phyloP scores from a whole-genome alignment of 2,797 vertebrate species.

The Cyclopterus lumpus region DNA sequence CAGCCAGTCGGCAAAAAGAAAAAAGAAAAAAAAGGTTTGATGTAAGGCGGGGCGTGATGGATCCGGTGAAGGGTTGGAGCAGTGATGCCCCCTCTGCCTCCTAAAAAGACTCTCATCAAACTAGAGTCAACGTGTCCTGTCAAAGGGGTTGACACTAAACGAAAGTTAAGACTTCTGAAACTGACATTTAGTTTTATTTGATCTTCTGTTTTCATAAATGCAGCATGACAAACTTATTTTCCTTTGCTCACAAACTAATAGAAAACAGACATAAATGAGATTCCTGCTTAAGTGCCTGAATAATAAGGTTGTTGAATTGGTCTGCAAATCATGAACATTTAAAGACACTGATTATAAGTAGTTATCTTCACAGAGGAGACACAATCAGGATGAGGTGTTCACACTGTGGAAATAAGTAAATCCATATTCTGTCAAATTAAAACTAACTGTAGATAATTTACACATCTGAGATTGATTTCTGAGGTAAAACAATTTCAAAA shows the following conservation, averaged over 20 bases:
- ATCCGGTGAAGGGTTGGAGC: slow-evolving; percentile 85
- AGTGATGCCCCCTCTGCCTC: slow-evolving; percentile 72
- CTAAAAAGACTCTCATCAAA: slow-evolving; percentile 29
- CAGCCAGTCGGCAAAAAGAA: slow-evolving; percentile 87
- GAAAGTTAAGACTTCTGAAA: neutral
- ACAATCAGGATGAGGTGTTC: neutral
- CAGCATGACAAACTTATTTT: neutral
- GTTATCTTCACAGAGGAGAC: neutral
- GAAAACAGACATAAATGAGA: neutral
- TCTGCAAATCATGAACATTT: neutral
- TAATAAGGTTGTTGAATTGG: neutral
- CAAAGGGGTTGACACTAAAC: slow-evolving; percentile 14
- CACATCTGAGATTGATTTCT: slow-evolving; percentile 1
- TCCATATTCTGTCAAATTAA: neutral
- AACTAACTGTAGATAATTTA: neutral
- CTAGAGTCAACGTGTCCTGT: slow-evolving; percentile 40
- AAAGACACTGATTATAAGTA: neutral
- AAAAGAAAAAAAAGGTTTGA: slow-evolving; percentile 87
- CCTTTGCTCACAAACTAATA: neutral
- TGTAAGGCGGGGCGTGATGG: slow-evolving; percentile 87
- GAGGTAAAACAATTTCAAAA: slow-evolving; percentile 1
- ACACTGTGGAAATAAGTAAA: neutral
- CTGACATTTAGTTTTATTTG: neutral
- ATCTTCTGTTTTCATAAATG: slow-evolving; percentile 6
- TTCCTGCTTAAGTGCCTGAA: neutral